Base-by-base conservation (phyloP, 2,113 vertebrate species). In the Morone saxatilis region DNA sequence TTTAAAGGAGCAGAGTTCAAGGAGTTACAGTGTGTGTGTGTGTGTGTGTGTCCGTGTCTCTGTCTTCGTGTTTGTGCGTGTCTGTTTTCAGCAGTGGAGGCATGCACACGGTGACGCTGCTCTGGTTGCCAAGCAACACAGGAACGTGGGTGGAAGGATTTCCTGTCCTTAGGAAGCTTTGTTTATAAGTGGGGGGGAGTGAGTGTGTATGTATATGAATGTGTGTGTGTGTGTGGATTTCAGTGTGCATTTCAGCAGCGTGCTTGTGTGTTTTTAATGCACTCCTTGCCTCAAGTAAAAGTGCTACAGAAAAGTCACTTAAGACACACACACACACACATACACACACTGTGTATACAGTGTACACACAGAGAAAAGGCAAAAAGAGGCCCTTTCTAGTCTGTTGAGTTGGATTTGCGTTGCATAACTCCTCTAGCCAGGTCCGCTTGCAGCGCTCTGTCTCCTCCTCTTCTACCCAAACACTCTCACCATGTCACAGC, bases 161-260 rank as follows among this genome's bases (percentile, higher is more conserved):
- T 95, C 94, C 94, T 95, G 94, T 94, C 90, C 91, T 93, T 89
- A 91, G 93, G 92, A 94, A 89, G 90, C 92, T 91, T 89, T 93
- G 92, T 92, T 92, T 92, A 86, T 92, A 80, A 88, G 92, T 71
- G 61, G 62, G 68, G 72, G 74, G 38, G 79, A 22, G 48, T 5
- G 75, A 19, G 81, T 19, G 62, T 53, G 54, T 20, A 41, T 59
- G 63, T 65, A 36, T 65, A n/a, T 66, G 56, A 20, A 36, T 51
- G 16, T 66, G 38, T 61, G 22, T 68, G 22, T 54, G 47, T 50
- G 25, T 66, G 51, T 40, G 41, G 22, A 78, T 80, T 61, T 74
- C 56, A 57, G 80, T 78, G 70, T 88, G 54, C 61, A 20, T 84
- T 88, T 84, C 78, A 79, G 77, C 48, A 22, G 59, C 84, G 82